Conservation (phyloP, 2,888 invertebrate species). For the Selenia dentaria region DNA sequence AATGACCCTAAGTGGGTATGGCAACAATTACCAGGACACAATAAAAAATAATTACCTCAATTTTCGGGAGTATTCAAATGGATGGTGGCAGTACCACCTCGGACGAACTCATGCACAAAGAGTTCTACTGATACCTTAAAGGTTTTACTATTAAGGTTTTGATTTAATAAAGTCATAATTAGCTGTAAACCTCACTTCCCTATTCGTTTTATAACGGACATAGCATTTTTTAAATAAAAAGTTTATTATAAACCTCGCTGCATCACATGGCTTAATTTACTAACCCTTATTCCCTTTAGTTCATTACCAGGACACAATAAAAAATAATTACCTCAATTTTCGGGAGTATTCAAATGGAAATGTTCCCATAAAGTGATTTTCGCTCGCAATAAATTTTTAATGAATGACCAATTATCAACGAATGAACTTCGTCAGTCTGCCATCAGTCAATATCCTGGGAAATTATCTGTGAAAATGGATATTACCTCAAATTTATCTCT, state of each 20-base stretch:
- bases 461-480: conserved; percentile 17
- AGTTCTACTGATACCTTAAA: too few relatives aligned
- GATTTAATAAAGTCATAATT: too few relatives aligned
- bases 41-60: conserved; percentile 27
- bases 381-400: conserved; percentile 30
- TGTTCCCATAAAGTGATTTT: conserved; percentile 31
- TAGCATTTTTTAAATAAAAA: too few relatives aligned
- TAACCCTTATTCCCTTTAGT: conserved; percentile 7
- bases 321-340: conserved; percentile 26
- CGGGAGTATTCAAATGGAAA: conserved; percentile 27
- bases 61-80: conserved; percentile 25
- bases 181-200: too few relatives aligned
- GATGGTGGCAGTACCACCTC: too few relatives aligned
- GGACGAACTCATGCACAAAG: too few relatives aligned
- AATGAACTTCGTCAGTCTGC: conserved; percentile 14
- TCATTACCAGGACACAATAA: conserved; percentile 20
- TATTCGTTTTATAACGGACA: too few relatives aligned
- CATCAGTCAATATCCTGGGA: conserved; percentile 20
- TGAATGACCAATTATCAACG: conserved; percentile 32
- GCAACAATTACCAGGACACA: conserved; percentile 14
- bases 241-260: not conserved
- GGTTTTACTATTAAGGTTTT: too few relatives aligned
- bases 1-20: too few relatives aligned
- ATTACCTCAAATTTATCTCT: conserved; percentile 16
- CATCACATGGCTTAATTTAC: conserved; percentile 5